These are phyloP conservation scores for Podarcis lilfordi DNA, from an alignment of 2,797 vertebrate genomes.

Conservation along the genomic window DNA sequence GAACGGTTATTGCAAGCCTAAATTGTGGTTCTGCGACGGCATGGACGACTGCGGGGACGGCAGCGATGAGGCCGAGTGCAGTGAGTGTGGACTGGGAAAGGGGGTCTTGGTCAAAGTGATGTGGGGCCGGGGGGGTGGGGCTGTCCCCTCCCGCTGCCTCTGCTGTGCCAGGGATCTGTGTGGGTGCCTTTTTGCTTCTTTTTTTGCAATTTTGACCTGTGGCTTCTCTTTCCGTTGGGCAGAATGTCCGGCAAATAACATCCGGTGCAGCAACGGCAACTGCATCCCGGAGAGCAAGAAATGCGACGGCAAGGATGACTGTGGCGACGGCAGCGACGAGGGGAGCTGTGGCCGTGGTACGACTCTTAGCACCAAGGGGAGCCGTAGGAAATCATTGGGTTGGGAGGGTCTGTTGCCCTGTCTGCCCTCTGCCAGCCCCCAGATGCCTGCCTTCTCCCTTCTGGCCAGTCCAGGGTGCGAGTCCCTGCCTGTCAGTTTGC, in stretches of 20 bases:
- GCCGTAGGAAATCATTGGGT: background rate
- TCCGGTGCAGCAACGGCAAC: constrained; percentile 80
- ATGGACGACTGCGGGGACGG: constrained; percentile 90
- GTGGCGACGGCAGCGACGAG: constrained; percentile 88
- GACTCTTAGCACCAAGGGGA: constrained; percentile 6
- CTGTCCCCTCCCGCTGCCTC: background rate
- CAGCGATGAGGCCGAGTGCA: constrained; percentile 87
- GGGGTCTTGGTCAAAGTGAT: too few species aligned
- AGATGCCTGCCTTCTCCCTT: too few species aligned
- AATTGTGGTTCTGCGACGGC: constrained; percentile 88
- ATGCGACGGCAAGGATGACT: constrained; percentile 84
- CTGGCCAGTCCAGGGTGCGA: too few species aligned
- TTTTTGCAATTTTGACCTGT: background rate
- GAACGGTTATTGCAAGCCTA: constrained; percentile 88
- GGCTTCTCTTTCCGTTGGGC: background rate
- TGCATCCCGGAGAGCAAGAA: constrained; percentile 79
- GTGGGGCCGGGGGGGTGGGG: background rate
- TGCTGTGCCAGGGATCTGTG: background rate
- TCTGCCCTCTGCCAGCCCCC: too few species aligned
- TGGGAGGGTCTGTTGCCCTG: background rate
- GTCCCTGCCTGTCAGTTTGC: too few species aligned
- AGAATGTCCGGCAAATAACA: constrained; percentile 78
- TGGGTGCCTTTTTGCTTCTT: too few species aligned
- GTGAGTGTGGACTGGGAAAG: constrained; percentile 73
- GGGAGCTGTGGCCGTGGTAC: constrained; percentile 77